A percentile compares a stretch with the other conserved stretches of the same genome.
These are phyloP conservation scores for Nephila pilipes DNA, from an alignment of 1,140 invertebrate genomes.

Conservation along the genomic window DNA sequence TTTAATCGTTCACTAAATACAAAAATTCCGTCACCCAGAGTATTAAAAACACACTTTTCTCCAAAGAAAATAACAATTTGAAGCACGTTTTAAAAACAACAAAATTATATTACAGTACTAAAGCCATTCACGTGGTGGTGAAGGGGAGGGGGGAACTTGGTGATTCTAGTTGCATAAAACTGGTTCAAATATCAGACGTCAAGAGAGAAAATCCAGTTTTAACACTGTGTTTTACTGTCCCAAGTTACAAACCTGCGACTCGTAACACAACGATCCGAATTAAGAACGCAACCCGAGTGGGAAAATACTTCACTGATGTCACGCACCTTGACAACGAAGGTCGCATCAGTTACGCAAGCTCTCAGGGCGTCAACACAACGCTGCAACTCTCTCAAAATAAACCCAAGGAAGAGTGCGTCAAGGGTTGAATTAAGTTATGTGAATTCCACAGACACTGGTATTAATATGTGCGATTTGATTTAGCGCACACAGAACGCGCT, in stretches of 20 bases:
- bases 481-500: too few relatives aligned
- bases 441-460: background rate
- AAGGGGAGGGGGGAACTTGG: background rate
- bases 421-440: background rate
- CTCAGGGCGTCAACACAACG: slow-evolving; percentile 22
- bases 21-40: too few relatives aligned
- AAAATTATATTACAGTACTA: too few relatives aligned
- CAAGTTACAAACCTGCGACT: background rate
- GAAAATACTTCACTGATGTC: slow-evolving; percentile 6
- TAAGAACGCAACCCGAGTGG: slow-evolving; percentile 13
- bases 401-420: background rate
- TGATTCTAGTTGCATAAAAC: background rate
- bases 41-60: too few relatives aligned
- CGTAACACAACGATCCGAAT: background rate
- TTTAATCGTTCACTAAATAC: too few relatives aligned
- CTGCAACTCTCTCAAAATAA: background rate
- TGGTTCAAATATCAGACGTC: background rate
- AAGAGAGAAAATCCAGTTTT: background rate
- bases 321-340: slow-evolving; percentile 43
- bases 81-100: too few relatives aligned
- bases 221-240: background rate
- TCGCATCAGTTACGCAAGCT: background rate
- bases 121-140: background rate
- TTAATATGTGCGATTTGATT: background rate
- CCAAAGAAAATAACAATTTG: too few relatives aligned